phyloP scores from a whole-genome alignment of 2,797 vertebrate species.

The Platalea minor region DNA sequence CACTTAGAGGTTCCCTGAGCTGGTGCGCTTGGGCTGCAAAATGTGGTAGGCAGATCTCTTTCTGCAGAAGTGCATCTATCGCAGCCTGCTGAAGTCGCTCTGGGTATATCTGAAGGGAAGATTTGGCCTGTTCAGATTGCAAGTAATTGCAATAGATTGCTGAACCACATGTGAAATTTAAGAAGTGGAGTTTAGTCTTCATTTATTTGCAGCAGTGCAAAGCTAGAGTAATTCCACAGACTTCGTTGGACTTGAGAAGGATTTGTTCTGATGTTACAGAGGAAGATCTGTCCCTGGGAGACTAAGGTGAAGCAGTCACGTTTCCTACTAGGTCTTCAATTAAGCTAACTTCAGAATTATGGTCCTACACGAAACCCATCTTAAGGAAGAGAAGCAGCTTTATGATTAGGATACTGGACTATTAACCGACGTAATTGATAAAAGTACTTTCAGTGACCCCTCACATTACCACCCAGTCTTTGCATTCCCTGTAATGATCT shows the following conservation, averaged over 20 bases:
- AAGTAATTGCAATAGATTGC: conserved; percentile 12
- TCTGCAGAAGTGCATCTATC: not conserved
- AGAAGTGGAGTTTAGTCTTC: not conserved
- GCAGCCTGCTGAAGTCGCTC: not conserved
- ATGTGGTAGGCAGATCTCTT: not conserved
- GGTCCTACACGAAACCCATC: not conserved
- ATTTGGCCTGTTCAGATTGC: not conserved
- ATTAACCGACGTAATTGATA: not conserved
- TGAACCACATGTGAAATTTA: conserved; percentile 1
- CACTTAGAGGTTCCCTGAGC: not conserved
- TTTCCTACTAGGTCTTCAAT: not conserved
- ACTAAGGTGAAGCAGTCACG: not conserved
- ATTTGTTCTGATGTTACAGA: conserved; percentile 6
- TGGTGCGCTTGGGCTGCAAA: not conserved
- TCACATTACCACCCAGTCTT: not conserved
- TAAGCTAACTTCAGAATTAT: conserved; percentile 13
- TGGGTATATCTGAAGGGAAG: not conserved
- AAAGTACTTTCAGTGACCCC: conserved; percentile 21
- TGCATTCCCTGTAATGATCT: not conserved
- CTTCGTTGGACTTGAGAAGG: not conserved
- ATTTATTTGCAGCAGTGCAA: conserved; percentile 34
- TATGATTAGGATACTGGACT: not conserved
- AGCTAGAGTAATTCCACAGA: conserved; percentile 42
- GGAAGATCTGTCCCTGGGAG: not conserved
- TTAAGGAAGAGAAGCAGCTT: not conserved